Evolutionary conservation across 2,113 vertebrate genomes (phyloP).

Genomic region (Xyliphius kryptos): DNA sequence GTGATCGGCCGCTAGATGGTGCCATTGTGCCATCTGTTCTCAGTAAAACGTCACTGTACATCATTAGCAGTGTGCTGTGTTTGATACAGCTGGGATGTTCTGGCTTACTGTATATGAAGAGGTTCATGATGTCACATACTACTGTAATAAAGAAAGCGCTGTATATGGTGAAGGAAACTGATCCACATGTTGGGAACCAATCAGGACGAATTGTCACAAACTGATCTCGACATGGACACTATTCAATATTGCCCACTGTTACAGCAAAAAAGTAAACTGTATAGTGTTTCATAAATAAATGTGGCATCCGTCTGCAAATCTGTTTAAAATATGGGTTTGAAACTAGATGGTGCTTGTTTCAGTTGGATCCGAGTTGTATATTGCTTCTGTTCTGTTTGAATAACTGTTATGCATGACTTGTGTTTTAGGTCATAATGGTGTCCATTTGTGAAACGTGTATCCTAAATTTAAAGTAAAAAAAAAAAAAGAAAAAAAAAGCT

Average conservation of each 20-base stretch:
- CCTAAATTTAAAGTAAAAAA: conserved; percentile 67
- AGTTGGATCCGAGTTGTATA: conserved; percentile 88
- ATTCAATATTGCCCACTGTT: conserved; percentile 61
- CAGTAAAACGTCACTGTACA: not conserved
- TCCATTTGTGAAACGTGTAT: conserved; percentile 89
- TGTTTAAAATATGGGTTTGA: conserved; percentile 78
- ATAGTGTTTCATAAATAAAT: conserved; percentile 76
- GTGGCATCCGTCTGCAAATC: conserved; percentile 82
- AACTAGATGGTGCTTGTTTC: conserved; percentile 85
- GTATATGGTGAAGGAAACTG: conserved; percentile 55
- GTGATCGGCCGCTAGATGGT: conserved; percentile 57
- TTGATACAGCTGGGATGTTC: conserved; percentile 48
- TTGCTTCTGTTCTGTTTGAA: conserved; percentile 93
- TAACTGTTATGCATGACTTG: conserved; percentile 93
- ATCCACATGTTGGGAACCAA: conserved; percentile 54
- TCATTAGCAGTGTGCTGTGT: too few species aligned
- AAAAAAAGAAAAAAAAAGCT: conserved; percentile 46
- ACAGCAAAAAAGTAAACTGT: conserved; percentile 76
- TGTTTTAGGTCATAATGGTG: conserved; percentile 90
- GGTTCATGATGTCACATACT: conserved; percentile 74
- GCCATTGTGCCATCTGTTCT: conserved; percentile 43
- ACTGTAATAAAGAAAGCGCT: conserved; percentile 68
- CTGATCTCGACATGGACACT: conserved; percentile 58
- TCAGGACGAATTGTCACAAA: conserved; percentile 55
- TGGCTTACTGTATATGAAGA: conserved; percentile 54